Conservation (phyloP, 2,797 vertebrate species). For the Gambusia yucatana region DNA sequence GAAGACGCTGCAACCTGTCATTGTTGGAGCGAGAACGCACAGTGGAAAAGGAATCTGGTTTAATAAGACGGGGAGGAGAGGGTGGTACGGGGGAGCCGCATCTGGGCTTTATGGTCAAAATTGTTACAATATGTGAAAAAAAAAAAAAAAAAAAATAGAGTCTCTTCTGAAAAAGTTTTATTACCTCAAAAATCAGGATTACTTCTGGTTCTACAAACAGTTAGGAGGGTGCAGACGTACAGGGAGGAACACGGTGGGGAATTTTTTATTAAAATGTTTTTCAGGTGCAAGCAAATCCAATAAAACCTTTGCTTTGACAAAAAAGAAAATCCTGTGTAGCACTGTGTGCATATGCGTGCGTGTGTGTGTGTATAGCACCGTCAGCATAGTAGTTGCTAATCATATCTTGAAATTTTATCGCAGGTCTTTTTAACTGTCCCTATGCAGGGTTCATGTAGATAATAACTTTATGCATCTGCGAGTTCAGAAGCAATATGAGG, state of each 20-base stretch:
- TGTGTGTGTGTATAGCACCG: constrained; percentile 26
- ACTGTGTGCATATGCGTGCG: neutral
- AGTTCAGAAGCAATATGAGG: constrained; percentile 66
- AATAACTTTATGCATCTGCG: constrained; percentile 56
- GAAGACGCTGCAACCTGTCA: constrained; percentile 74
- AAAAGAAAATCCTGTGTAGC: neutral
- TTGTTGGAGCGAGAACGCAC: constrained; percentile 52
- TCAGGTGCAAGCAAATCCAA: constrained; percentile 39
- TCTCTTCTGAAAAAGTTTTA: constrained; percentile 51
- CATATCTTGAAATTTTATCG: constrained; percentile 36
- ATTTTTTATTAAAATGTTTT: constrained; percentile 43
- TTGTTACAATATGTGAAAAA: constrained; percentile 75
- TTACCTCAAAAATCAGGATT: constrained; percentile 63
- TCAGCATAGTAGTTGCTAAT: constrained; percentile 47
- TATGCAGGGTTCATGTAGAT: constrained; percentile 67
- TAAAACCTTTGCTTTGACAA: constrained; percentile 21
- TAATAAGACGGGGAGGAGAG: constrained; percentile 61
- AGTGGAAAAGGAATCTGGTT: constrained; percentile 76
- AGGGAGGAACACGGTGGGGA: constrained; percentile 35
- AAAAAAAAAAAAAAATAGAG: constrained; percentile 3
- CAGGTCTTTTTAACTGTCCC: constrained; percentile 52
- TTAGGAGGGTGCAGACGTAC: constrained; percentile 52
- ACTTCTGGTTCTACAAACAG: constrained; percentile 57
- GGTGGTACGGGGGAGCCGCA: constrained; percentile 45
- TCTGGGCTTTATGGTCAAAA: constrained; percentile 70